phyloP scores from a whole-genome alignment of 53 echinoderm and acorn worm species.

The Henricia sp. region DNA sequence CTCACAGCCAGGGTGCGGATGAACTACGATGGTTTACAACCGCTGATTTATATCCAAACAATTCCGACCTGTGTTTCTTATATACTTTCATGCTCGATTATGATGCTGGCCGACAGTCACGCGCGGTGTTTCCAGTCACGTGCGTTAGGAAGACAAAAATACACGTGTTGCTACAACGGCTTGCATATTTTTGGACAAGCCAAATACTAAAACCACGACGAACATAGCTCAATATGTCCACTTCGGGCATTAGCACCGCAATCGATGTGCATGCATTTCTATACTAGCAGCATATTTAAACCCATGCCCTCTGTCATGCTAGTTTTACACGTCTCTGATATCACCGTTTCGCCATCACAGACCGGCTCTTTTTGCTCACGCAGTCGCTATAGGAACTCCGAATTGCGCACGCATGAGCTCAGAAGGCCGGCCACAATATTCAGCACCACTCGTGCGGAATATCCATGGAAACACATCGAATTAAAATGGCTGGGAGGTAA shows the following conservation, averaged over 20 bases:
- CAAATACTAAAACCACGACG: too few relatives aligned
- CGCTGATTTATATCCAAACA: too few relatives aligned
- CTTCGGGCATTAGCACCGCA: too few relatives aligned
- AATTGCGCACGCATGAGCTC: slow-evolving; percentile 18
- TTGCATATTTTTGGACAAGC: too few relatives aligned
- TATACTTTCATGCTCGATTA: too few relatives aligned
- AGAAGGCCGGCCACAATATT: background rate
- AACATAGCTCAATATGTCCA: background rate
- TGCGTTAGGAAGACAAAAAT: too few relatives aligned
- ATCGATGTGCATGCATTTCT: background rate
- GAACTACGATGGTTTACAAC: too few relatives aligned
- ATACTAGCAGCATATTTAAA: background rate
- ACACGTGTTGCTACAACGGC: too few relatives aligned
- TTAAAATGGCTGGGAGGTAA: background rate
- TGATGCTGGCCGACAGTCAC: too few relatives aligned
- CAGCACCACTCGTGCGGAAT: slow-evolving; percentile 1
- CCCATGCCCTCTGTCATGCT: background rate
- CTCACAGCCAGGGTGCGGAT: too few relatives aligned
- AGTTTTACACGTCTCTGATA: background rate
- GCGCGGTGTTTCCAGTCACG: too few relatives aligned
- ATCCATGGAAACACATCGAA: slow-evolving; percentile 33
- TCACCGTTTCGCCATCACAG: background rate
- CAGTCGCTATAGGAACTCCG: slow-evolving; percentile 49
- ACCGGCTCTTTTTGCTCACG: background rate
- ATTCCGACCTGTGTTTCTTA: too few relatives aligned